A percentile compares a stretch with the other conserved stretches of the same genome.
phyloP scores from a whole-genome alignment of 2,113 vertebrate species.

The Chaenocephalus aceratus region DNA sequence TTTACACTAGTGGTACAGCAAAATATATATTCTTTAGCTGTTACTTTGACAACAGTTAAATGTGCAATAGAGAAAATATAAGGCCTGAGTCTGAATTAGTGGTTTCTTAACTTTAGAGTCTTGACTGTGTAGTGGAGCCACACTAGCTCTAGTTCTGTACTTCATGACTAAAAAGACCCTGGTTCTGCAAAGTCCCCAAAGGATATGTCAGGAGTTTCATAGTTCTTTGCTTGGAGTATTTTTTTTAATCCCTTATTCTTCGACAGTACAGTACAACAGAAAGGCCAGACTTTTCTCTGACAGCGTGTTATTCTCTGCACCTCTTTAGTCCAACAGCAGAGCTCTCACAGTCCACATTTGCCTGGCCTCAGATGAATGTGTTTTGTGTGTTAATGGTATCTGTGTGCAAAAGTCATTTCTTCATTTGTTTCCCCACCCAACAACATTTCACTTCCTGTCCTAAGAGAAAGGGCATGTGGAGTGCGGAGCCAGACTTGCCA shows the following conservation, averaged over 20 bases:
- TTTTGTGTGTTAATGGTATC: slow-evolving; percentile 73
- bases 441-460: slow-evolving; percentile 71
- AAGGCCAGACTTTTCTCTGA: slow-evolving; percentile 84
- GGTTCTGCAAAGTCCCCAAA: slow-evolving; percentile 88
- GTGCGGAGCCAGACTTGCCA: slow-evolving; percentile 56
- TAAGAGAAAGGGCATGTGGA: slow-evolving; percentile 62
- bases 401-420: slow-evolving; percentile 77
- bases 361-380: slow-evolving; percentile 86
- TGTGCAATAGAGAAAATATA: slow-evolving; percentile 99
- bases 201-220: slow-evolving; percentile 86
- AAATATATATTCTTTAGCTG: slow-evolving; percentile 99
- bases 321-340: slow-evolving; percentile 69
- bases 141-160: slow-evolving; percentile 87
- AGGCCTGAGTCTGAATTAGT: slow-evolving; percentile 99
- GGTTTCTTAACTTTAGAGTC: slow-evolving; percentile 91
- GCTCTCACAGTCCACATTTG: slow-evolving; percentile 90
- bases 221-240: slow-evolving; percentile 66
- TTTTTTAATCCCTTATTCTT: slow-evolving; percentile 58
- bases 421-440: slow-evolving; percentile 59
- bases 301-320: slow-evolving; percentile 74
- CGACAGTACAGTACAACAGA: slow-evolving; percentile 72
- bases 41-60: slow-evolving; percentile 98
- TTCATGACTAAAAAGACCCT: slow-evolving; percentile 88
- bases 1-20: slow-evolving; percentile 99
- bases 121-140: slow-evolving; percentile 87